A percentile compares a stretch with the other conserved stretches of the same genome.
Evolutionary conservation across 2,888 invertebrate species (phyloP).

Genomic region (Ochropleura leucogaster): DNA sequence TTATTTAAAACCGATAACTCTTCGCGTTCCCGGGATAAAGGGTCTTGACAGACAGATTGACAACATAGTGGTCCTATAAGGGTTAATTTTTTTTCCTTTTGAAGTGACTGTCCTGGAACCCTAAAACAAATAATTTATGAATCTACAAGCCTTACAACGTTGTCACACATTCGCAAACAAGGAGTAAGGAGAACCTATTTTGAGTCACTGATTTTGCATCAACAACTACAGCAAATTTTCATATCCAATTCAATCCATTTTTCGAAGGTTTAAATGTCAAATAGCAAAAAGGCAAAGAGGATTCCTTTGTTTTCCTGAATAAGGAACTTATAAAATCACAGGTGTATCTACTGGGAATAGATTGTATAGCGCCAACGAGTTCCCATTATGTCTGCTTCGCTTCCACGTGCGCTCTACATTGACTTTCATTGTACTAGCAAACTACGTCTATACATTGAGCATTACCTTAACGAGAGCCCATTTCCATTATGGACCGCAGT

Average conservation of each 20-base stretch:
- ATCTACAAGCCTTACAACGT: too few relatives aligned
- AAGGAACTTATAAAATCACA: slow-evolving; percentile 25
- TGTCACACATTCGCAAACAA: too few relatives aligned
- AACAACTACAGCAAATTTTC: too few relatives aligned
- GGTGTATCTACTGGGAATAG: slow-evolving; percentile 15
- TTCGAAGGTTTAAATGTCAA: not conserved
- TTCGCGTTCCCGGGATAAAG: too few relatives aligned
- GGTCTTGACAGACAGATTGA: too few relatives aligned
- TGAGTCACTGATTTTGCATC: too few relatives aligned
- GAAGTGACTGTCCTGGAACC: too few relatives aligned
- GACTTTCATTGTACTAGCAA: slow-evolving; percentile 10
- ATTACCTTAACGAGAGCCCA: slow-evolving; percentile 48
- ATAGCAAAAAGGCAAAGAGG: not conserved
- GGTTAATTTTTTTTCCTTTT: too few relatives aligned
- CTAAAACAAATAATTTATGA: too few relatives aligned
- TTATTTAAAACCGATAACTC: too few relatives aligned
- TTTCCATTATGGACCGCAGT: slow-evolving; percentile 35
- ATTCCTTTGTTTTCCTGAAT: slow-evolving; percentile 2
- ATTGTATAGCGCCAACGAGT: slow-evolving; percentile 12
- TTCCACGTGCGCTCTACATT: slow-evolving; percentile 24
- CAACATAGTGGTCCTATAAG: too few relatives aligned
- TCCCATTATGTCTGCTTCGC: slow-evolving; percentile 23
- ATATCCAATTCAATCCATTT: not conserved
- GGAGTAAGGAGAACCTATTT: too few relatives aligned
- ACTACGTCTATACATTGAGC: slow-evolving; percentile 13